Conservation (phyloP, 2,797 vertebrate species). For the Phrynocephalus guinanensis region DNA sequence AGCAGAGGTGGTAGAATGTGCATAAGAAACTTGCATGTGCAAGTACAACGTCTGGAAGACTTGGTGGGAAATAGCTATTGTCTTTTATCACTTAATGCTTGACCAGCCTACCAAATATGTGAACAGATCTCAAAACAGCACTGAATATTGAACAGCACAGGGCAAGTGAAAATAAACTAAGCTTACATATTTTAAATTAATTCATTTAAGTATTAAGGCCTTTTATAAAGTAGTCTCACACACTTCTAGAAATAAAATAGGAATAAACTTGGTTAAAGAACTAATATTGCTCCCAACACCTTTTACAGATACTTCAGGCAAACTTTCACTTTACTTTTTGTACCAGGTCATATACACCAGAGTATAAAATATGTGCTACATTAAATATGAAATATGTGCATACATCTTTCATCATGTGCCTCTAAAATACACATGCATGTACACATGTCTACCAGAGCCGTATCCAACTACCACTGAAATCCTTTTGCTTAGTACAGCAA, state of each 20-base stretch:
- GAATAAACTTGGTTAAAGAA: conserved; percentile 7
- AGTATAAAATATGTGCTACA: background rate
- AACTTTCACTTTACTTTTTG: background rate
- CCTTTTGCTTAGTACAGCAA: too few relatives aligned
- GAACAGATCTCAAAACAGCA: conserved; percentile 25
- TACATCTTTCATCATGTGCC: background rate
- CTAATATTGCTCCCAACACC: conserved; percentile 16
- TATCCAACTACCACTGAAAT: too few relatives aligned
- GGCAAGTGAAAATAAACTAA: conserved; percentile 44
- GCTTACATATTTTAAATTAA: conserved; percentile 62
- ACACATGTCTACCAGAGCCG: background rate
- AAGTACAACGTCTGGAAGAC: background rate
- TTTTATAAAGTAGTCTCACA: conserved; percentile 44
- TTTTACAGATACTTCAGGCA: accelerated
- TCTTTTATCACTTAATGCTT: conserved; percentile 1
- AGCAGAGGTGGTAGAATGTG: background rate
- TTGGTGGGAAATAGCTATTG: background rate
- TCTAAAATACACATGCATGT: background rate
- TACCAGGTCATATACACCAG: background rate
- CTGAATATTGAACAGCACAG: conserved; percentile 47
- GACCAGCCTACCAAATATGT: background rate
- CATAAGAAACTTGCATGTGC: background rate
- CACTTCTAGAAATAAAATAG: conserved; percentile 36
- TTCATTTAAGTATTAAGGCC: conserved; percentile 67
- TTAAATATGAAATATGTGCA: background rate